phyloP scores from a whole-genome alignment of 2,888 invertebrate species.

The Idaea biselata region DNA sequence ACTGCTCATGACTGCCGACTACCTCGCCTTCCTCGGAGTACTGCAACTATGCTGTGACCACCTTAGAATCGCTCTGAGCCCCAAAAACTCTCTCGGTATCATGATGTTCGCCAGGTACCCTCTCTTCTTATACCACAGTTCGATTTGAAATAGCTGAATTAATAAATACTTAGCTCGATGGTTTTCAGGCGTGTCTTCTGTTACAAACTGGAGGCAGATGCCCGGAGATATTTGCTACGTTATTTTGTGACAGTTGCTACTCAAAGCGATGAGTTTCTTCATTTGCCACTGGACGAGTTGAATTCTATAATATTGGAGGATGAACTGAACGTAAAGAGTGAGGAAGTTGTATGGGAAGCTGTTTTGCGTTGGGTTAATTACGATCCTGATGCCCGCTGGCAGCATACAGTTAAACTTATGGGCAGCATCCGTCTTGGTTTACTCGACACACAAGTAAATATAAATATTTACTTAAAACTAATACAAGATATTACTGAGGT shows the following conservation, averaged over 20 bases:
- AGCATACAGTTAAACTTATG: constrained; percentile 88
- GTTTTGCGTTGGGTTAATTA: constrained; percentile 93
- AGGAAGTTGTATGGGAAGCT: constrained; percentile 93
- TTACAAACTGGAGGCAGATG: constrained; percentile 84
- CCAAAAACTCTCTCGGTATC: constrained; percentile 91
- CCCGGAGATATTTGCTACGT: constrained; percentile 86
- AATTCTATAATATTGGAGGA: constrained; percentile 89
- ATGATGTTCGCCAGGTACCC: constrained; percentile 88
- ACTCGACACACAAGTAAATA: constrained; percentile 86
- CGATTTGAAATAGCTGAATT: constrained; percentile 8
- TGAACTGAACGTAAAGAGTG: constrained; percentile 92
- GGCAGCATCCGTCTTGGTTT: constrained; percentile 90
- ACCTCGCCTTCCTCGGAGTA: constrained; percentile 91
- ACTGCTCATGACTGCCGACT: constrained; percentile 92
- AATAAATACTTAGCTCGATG: constrained; percentile 12
- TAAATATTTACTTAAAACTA: not conserved
- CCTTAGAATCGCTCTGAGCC: constrained; percentile 83
- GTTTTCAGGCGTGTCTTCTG: constrained; percentile 84
- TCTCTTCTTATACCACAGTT: constrained; percentile 3
- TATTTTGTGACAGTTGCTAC: constrained; percentile 88
- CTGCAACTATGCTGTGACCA: constrained; percentile 90
- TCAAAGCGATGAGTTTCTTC: constrained; percentile 87
- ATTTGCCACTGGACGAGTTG: constrained; percentile 86
- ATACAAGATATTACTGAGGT: too few species aligned
- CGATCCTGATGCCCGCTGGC: constrained; percentile 86